Evolutionary conservation across 1,140 invertebrate species (phyloP).

Genomic region (Rhagoletis pomonella): DNA sequence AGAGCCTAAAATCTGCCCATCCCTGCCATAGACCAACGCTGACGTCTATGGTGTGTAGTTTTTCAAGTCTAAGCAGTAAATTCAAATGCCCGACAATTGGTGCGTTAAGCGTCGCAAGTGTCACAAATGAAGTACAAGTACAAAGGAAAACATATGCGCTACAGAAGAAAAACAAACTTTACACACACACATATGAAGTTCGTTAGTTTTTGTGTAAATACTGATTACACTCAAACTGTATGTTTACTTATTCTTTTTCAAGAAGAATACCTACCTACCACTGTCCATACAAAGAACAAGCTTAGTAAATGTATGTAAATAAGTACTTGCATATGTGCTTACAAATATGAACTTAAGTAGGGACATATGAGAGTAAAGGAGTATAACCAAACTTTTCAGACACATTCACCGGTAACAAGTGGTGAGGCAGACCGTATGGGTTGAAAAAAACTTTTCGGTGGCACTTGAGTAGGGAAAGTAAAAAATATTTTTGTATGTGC

Average conservation of each 20-base stretch:
- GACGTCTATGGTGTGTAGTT: too few species aligned
- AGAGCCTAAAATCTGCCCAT: too few species aligned
- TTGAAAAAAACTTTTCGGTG: neutral
- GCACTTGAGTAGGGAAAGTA: neutral
- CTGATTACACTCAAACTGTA: neutral
- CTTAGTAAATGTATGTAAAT: neutral
- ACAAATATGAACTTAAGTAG: neutral
- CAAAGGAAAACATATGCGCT: neutral
- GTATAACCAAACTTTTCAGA: conserved; percentile 23
- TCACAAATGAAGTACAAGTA: neutral
- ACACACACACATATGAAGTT: neutral
- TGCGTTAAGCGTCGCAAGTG: conserved; percentile 1
- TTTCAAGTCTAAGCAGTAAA: neutral
- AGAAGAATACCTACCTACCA: neutral
- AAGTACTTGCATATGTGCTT: neutral
- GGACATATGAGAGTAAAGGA: neutral
- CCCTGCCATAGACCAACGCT: too few species aligned
- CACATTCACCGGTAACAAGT: neutral
- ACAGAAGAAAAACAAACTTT: neutral
- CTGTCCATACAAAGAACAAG: neutral
- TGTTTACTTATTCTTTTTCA: neutral
- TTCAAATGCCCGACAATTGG: conserved; percentile 28
- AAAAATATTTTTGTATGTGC: neutral
- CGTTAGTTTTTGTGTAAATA: conserved; percentile 24
- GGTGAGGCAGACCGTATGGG: neutral